Percentiles rank a stretch among this genome's conserved stretches.
These are phyloP conservation scores for Bambusicola thoracicus DNA, from an alignment of 2,113 vertebrate genomes.

Conservation along the genomic window DNA sequence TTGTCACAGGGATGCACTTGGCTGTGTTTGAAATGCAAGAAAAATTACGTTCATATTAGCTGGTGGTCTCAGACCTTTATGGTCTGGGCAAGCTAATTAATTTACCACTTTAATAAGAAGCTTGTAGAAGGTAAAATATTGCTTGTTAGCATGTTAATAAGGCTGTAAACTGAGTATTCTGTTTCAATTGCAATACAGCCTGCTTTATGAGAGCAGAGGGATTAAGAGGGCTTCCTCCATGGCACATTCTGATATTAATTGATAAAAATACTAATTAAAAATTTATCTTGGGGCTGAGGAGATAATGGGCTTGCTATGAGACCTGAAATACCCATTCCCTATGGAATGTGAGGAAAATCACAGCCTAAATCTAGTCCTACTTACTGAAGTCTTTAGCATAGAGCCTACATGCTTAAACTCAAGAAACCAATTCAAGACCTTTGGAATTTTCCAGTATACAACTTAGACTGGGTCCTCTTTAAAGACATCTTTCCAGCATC, in stretches of 20 bases:
- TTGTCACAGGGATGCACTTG: accelerated
- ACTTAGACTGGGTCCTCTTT: neutral
- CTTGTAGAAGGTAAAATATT: slow-evolving; percentile 24
- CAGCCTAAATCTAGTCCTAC: neutral
- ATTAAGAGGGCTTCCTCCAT: slow-evolving; percentile 12
- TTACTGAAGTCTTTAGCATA: neutral
- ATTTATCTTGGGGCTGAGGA: slow-evolving; percentile 4
- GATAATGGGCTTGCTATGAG: slow-evolving; percentile 16
- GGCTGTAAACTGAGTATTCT: slow-evolving; percentile 24
- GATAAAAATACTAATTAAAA: slow-evolving; percentile 53
- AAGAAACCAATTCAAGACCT: neutral
- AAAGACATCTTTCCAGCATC: neutral
- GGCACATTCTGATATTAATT: slow-evolving; percentile 31
- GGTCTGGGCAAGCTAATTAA: slow-evolving; percentile 53
- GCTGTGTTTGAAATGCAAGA: neutral
- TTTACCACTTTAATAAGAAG: slow-evolving; percentile 33
- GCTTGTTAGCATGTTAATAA: slow-evolving; percentile 49
- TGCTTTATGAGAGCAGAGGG: slow-evolving; percentile 32
- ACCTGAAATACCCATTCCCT: neutral
- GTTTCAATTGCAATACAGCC: slow-evolving; percentile 39
- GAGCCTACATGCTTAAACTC: neutral
- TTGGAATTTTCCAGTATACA: neutral
- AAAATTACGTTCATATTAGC: neutral
- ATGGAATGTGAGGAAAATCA: neutral
- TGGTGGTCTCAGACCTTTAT: neutral